Percentiles rank a stretch among this genome's conserved stretches.
phyloP scores from a whole-genome alignment of 1,140 invertebrate species.

The Hylaeus anthracinus region DNA sequence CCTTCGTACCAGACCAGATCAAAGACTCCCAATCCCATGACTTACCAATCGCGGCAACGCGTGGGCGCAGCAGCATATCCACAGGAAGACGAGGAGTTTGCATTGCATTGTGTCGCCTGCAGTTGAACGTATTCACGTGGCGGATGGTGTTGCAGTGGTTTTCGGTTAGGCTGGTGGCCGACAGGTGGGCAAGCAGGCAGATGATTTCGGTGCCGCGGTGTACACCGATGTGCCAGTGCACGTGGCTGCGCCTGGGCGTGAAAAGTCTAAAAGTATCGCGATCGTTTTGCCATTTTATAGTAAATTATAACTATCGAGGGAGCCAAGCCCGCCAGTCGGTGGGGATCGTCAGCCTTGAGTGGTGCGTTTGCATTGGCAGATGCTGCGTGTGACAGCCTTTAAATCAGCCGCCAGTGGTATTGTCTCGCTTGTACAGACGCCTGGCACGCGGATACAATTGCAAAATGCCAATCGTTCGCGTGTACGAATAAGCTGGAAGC shows the following conservation, averaged over 20 bases:
- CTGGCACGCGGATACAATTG: background rate
- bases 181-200: background rate
- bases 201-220: slow-evolving; percentile 33
- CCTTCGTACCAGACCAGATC: too few relatives aligned
- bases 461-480: slow-evolving; percentile 3
- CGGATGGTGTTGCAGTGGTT: slow-evolving; percentile 6
- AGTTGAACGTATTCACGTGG: slow-evolving; percentile 30
- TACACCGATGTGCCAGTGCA: slow-evolving; percentile 18
- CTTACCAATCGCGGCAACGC: slow-evolving; percentile 71
- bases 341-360: slow-evolving; percentile 78
- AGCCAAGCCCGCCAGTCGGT: slow-evolving; percentile 38
- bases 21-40: slow-evolving; percentile 10
- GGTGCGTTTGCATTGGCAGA: slow-evolving; percentile 81
- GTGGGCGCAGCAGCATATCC: slow-evolving; percentile 49
- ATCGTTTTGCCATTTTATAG: slow-evolving; percentile 80
- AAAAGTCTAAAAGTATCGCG: slow-evolving; percentile 72
- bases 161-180: slow-evolving; percentile 12
- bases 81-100: slow-evolving; percentile 42
- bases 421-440: slow-evolving; percentile 56
- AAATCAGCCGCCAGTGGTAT: slow-evolving; percentile 71
- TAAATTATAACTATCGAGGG: slow-evolving; percentile 81
- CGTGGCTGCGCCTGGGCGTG: slow-evolving; percentile 60
- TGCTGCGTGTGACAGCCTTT: slow-evolving; percentile 78
- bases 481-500: background rate
- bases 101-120: slow-evolving; percentile 42